Evolutionary conservation across 1,140 invertebrate genomes (phyloP), one percentile per base, ranked within the genome.

Genomic region (Drosophila rhopaloa): DNA sequence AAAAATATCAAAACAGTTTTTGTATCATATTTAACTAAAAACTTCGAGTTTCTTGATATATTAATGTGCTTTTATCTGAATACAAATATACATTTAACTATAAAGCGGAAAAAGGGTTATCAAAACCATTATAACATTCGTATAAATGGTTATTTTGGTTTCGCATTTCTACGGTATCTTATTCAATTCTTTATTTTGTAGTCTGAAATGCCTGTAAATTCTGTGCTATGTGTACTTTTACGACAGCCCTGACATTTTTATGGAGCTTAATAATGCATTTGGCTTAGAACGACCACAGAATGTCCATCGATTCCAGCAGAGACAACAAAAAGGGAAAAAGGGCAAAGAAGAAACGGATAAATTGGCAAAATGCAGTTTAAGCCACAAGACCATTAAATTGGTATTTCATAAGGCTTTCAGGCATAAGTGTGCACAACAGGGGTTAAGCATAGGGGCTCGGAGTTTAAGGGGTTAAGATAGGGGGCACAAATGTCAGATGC

Each of bases 221-320:
- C 37, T 48, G 7, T 24, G 50, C 46, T 14, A 46, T 14, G 63
- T 67, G 58, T n/a, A 37, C 16, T 32, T 35, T 13, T 43, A 14
- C 27, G 37, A 32, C 27, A 41, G 4, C 55, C 67, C 68, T 60
- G 66, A 73, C 67, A 73, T 60, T 60, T 71, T 46, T 53, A 73
- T 72, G 47, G 67, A 6, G 27, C 40, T 73, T 60, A 73, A 73
- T 73, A 73, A 73, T 73, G 70, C 67, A 73, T 73, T 73, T 61
- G 68, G 55, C 68, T 73, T 73, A 46, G 70, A 47, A 40, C 35
- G 55, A 73, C 68, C 56, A 38, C 63, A 70, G 35, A 47, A 47
- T 70, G 50, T 46, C 50, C 50, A 73, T 60, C 70, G 51, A 68
- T 56, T 35, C 62, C 19, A 8, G 8, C 6, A 47, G 16, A 4